A percentile compares a stretch with the other conserved stretches of the same genome.
Conservation (phyloP, 2,797 vertebrate genomes). For the Mus minutoides region DNA sequence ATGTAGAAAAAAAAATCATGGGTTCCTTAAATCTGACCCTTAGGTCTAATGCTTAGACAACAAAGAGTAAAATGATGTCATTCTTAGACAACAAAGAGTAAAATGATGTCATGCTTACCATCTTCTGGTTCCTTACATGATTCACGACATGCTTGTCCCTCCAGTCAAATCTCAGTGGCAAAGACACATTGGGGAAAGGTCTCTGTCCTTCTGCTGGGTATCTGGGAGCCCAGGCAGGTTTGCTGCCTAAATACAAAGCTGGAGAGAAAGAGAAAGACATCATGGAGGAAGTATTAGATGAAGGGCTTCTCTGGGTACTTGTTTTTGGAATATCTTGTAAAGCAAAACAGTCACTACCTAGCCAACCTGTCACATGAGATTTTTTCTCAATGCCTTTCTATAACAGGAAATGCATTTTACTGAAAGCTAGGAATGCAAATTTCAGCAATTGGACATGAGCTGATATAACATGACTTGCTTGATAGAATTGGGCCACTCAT, state of each 20-base stretch:
- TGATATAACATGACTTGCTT: neutral
- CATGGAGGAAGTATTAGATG: neutral
- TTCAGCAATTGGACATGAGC: neutral
- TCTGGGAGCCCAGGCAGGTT: conserved; percentile 83
- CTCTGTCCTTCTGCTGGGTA: conserved; percentile 79
- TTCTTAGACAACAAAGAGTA: conserved; percentile 83
- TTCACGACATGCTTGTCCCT: conserved; percentile 92
- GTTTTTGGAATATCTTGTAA: neutral
- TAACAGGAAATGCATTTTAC: neutral
- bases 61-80: neutral
- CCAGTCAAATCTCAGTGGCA: conserved; percentile 94
- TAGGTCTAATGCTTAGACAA: neutral
- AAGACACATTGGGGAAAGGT: conserved; percentile 59
- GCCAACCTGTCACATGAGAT: neutral
- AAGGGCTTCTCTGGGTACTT: neutral
- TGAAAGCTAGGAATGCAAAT: neutral
- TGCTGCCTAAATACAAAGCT: conserved; percentile 92
- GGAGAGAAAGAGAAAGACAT: conserved; percentile 69
- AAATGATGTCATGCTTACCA: conserved; percentile 85
- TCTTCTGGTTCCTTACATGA: conserved; percentile 92
- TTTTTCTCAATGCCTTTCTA: neutral
- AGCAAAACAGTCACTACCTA: neutral
- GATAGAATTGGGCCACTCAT: neutral
- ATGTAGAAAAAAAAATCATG: neutral
- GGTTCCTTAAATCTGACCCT: neutral